Percentiles rank a stretch among this genome's conserved stretches.
Evolutionary conservation across 2,797 vertebrate species (phyloP).

Genomic region (Notoglanidium macrostoma): DNA sequence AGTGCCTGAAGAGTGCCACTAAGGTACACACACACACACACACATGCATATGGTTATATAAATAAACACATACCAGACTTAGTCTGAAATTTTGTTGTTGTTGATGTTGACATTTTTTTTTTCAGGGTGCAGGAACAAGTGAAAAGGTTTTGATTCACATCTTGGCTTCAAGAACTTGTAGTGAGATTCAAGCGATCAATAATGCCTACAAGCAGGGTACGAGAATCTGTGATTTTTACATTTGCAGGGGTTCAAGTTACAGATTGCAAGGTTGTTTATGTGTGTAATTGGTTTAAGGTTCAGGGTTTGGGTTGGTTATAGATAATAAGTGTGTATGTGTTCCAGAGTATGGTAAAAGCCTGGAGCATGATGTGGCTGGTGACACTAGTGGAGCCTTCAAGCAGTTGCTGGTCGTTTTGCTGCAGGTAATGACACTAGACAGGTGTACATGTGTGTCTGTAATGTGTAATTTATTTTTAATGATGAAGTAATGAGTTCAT

Average conservation of each 20-base stretch:
- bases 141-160: constrained; percentile 93
- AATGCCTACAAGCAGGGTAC: constrained; percentile 85
- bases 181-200: constrained; percentile 82
- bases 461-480: neutral
- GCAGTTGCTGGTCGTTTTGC: constrained; percentile 89
- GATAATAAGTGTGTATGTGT: constrained; percentile 19
- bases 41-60: neutral
- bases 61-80: neutral
- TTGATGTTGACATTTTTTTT: constrained; percentile 5
- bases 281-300: neutral
- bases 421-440: constrained; percentile 79
- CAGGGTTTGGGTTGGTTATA: neutral
- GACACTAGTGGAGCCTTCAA: constrained; percentile 92
- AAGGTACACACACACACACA: constrained; percentile 76
- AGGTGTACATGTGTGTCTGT: neutral
- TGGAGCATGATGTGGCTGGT: constrained; percentile 86
- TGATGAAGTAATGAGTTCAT: neutral
- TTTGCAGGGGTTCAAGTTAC: neutral
- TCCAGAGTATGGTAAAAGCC: constrained; percentile 81
- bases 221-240: too few relatives aligned
- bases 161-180: constrained; percentile 86
- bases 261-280: neutral
- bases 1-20: constrained; percentile 82
- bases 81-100: neutral
- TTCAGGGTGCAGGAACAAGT: constrained; percentile 89